Conservation (phyloP, 2,888 invertebrate species). For the Drosophila koepferae region DNA sequence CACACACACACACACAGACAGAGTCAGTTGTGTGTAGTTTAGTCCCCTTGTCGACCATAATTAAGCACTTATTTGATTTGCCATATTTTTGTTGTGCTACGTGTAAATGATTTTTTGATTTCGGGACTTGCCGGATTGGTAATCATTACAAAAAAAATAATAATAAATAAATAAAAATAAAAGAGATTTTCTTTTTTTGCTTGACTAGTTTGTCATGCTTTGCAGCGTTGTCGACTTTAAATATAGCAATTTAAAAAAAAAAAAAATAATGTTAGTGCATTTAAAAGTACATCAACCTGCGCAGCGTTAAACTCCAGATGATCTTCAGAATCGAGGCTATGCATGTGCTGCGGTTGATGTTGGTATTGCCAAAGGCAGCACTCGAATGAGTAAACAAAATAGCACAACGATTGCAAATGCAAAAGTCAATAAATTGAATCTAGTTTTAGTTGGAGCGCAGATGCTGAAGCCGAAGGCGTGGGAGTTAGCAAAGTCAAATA, state of each 20-base stretch:
- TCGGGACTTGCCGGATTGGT: constrained; percentile 67
- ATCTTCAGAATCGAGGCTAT: constrained; percentile 44
- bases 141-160: constrained; percentile 64
- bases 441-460: neutral
- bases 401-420: constrained; percentile 2
- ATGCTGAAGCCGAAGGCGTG: neutral
- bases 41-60: constrained; percentile 64
- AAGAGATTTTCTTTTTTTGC: constrained; percentile 32
- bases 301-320: constrained; percentile 11
- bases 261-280: constrained; percentile 52
- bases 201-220: constrained; percentile 54
- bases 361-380: neutral
- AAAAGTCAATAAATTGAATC: neutral
- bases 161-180: neutral
- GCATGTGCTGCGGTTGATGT: constrained; percentile 1
- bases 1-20: constrained; percentile 28
- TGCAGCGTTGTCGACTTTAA: constrained; percentile 69
- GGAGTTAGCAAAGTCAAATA: neutral
- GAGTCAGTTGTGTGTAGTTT: constrained; percentile 18
- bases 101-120: constrained; percentile 60
- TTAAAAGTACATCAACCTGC: constrained; percentile 74
- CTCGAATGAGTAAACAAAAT: constrained; percentile 12
- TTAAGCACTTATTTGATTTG: constrained; percentile 82
- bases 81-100: constrained; percentile 72
- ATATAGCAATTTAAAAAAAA: constrained; percentile 74